These are phyloP conservation scores for Polyergus mexicanus DNA, from an alignment of 1,140 invertebrate genomes.

Conservation along the genomic window DNA sequence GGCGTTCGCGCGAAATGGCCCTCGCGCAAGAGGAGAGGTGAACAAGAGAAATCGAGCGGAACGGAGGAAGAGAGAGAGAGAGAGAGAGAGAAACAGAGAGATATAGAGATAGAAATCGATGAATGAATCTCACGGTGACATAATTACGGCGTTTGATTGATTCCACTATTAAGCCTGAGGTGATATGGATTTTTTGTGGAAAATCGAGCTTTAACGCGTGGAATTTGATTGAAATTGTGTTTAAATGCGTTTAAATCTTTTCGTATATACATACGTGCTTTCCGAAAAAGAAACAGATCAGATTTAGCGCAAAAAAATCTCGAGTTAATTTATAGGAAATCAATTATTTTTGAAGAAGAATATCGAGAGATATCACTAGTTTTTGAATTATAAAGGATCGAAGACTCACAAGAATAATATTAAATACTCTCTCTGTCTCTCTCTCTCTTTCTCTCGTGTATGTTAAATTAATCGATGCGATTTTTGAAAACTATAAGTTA, in stretches of 20 bases:
- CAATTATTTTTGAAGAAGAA: neutral
- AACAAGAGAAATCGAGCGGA: neutral
- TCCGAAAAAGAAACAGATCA: neutral
- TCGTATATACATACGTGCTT: too few species aligned
- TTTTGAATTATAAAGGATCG: neutral
- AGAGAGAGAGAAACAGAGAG: neutral
- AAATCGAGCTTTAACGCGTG: neutral
- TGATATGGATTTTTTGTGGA: neutral
- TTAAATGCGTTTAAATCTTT: conserved; percentile 1
- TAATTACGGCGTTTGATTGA: neutral
- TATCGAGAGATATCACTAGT: neutral
- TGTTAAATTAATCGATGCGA: neutral
- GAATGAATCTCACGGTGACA: neutral
- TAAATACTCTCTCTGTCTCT: neutral
- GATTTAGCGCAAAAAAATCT: neutral
- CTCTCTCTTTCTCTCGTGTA: too few species aligned
- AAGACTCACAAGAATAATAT: neutral
- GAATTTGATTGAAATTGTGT: neutral
- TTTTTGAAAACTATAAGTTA: neutral
- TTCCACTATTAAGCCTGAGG: neutral
- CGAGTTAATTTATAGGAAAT: neutral
- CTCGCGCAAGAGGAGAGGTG: conserved; percentile 18
- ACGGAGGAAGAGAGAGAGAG: neutral
- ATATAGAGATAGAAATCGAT: neutral
- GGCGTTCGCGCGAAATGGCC: conserved; percentile 71